Conservation (phyloP, 2,888 invertebrate species). For the Branchellion lobata region DNA sequence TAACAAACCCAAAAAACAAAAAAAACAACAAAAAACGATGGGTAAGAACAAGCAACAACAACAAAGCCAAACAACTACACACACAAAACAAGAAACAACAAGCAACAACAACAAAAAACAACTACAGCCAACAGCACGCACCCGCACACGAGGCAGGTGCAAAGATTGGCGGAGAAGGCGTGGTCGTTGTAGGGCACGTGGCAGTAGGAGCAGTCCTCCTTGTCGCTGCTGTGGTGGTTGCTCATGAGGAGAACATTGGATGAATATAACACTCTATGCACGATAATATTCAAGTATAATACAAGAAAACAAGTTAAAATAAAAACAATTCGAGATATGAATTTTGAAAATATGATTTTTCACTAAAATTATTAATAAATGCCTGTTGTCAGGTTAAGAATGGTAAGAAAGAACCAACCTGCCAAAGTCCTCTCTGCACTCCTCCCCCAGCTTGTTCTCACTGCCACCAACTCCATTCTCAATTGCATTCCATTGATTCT, state of each 20-base stretch:
- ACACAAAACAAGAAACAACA: too few species aligned
- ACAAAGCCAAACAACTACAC: neutral
- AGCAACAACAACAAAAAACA: too few species aligned
- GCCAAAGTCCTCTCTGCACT: neutral
- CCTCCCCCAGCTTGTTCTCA: too few species aligned
- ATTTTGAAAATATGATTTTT: too few species aligned
- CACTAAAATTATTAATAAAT: too few species aligned
- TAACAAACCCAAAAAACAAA: neutral
- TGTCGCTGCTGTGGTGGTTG: conserved; percentile 46
- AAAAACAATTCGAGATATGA: too few species aligned
- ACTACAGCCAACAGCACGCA: conserved; percentile 61
- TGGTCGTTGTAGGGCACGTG: conserved; percentile 82
- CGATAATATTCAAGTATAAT: too few species aligned
- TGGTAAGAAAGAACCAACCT: neutral
- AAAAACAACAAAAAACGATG: neutral
- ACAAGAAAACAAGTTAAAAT: too few species aligned
- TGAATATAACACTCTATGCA: conserved; percentile 17
- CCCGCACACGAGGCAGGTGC: conserved; percentile 74
- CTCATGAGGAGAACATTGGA: neutral
- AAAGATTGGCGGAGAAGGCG: conserved; percentile 74
- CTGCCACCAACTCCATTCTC: neutral
- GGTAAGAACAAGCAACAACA: neutral
- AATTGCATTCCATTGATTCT: neutral
- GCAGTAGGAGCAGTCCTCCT: conserved; percentile 66
- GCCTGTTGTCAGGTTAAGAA: too few species aligned